phyloP scores from a whole-genome alignment of 2,797 vertebrate species.

The Buphagus erythrorhynchus region DNA sequence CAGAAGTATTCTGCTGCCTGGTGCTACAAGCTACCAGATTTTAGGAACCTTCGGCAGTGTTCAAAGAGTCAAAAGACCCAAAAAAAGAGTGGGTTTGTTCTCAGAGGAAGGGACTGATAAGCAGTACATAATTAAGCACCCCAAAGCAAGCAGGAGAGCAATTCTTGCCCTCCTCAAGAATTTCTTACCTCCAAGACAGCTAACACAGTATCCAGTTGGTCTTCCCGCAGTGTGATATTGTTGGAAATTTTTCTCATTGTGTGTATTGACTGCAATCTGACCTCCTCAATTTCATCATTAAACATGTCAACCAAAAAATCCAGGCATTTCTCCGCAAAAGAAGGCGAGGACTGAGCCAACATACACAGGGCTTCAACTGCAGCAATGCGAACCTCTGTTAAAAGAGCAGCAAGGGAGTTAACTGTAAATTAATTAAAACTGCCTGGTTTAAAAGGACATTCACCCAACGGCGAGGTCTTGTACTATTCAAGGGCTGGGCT shows the following conservation, averaged over 20 bases:
- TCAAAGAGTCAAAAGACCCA: not conserved
- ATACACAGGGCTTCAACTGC: conserved; percentile 94
- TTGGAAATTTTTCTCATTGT: conserved; percentile 94
- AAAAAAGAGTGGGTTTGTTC: not conserved
- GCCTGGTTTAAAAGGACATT: not conserved
- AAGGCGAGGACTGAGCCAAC: conserved; percentile 89
- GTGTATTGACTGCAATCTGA: conserved; percentile 95
- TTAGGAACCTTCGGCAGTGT: not conserved
- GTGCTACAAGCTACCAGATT: not conserved
- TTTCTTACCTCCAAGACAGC: conserved; percentile 92
- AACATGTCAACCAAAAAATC: conserved; percentile 99
- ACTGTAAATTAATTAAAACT: not conserved
- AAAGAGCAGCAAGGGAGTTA: not conserved
- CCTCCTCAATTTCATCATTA: conserved; percentile 98
- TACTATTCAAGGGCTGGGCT: not conserved
- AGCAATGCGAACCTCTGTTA: conserved; percentile 92
- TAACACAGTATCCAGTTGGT: conserved; percentile 95
- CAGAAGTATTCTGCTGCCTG: not conserved
- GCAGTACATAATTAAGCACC: not conserved
- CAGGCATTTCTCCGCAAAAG: conserved; percentile 95
- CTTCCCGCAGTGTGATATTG: conserved; percentile 93
- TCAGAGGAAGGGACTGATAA: not conserved
- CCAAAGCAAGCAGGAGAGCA: not conserved
- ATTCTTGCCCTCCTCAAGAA: not conserved
- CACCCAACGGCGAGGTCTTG: not conserved